Percentiles rank a stretch among this genome's conserved stretches.
phyloP scores from a whole-genome alignment of 2,797 vertebrate species.

The Leptatherina wallacei region DNA sequence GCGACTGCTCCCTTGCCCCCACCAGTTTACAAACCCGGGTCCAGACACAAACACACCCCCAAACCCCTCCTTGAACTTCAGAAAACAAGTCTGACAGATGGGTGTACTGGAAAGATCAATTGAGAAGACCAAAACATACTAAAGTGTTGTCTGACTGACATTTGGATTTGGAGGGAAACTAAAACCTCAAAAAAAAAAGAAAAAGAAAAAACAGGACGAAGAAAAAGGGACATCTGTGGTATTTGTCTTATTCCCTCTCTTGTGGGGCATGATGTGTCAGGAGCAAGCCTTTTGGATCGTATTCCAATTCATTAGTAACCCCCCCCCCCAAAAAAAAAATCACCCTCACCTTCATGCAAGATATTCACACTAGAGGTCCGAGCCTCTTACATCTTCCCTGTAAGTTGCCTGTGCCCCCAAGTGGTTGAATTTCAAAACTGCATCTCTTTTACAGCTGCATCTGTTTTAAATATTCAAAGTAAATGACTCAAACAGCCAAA shows the following conservation, averaged over 20 bases:
- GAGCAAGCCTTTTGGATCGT: conserved; percentile 77
- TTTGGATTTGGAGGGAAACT: conserved; percentile 71
- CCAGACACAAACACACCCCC: conserved; percentile 64
- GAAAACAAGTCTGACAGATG: conserved; percentile 75
- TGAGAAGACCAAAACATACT: conserved; percentile 76
- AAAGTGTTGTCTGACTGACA: conserved; percentile 70
- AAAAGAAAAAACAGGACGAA: conserved; percentile 49
- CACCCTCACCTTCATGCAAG: conserved; percentile 3
- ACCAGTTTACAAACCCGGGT: conserved; percentile 44
- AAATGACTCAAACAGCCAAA: conserved; percentile 10
- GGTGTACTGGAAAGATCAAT: conserved; percentile 70
- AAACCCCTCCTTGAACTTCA: conserved; percentile 49
- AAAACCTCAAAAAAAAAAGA: conserved; percentile 44
- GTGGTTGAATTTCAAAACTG: conserved; percentile 72
- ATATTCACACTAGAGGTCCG: conserved; percentile 30
- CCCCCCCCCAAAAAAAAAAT: conserved; percentile 1
- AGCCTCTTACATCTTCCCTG: conserved; percentile 52
- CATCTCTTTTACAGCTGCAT: conserved; percentile 36
- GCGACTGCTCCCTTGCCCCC: conserved; percentile 57
- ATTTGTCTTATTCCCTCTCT: conserved; percentile 76
- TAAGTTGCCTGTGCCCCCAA: conserved; percentile 85
- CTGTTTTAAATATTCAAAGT: conserved; percentile 14
- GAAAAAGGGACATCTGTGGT: conserved; percentile 72
- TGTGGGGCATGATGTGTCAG: conserved; percentile 70
- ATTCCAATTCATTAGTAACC: conserved; percentile 75